Evolutionary conservation across 1,140 invertebrate genomes (phyloP).

Genomic region (Drosophila murphyi): DNA sequence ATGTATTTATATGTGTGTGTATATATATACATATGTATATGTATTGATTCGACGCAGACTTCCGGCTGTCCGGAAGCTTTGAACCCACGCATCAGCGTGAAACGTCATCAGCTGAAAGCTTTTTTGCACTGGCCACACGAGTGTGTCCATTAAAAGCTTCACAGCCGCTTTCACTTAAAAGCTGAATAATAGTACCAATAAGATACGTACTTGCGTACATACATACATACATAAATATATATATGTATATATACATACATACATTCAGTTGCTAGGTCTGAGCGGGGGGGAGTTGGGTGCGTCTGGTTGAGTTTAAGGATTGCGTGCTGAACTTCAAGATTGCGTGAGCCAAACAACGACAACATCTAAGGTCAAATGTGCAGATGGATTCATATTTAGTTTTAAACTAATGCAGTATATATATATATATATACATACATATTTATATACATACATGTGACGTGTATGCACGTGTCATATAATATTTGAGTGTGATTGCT

Average conservation of each 20-base stretch:
- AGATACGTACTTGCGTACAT: neutral
- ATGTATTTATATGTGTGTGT: neutral
- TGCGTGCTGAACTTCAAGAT: neutral
- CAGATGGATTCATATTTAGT: neutral
- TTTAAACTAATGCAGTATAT: neutral
- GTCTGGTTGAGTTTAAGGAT: neutral
- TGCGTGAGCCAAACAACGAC: neutral
- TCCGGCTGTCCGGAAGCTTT: constrained; percentile 5
- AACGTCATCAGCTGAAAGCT: constrained; percentile 20
- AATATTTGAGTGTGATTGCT: neutral
- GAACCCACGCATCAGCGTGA: neutral
- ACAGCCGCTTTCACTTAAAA: neutral
- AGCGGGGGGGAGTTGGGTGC: neutral
- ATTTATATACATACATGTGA: neutral
- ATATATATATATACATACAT: neutral
- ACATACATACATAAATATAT: too few species aligned
- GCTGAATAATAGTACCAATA: neutral
- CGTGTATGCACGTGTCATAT: neutral
- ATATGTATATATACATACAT: too few species aligned
- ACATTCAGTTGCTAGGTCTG: too few species aligned
- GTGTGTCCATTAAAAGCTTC: neutral
- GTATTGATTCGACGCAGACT: constrained; percentile 3
- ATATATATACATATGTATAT: neutral
- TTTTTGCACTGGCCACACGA: neutral
- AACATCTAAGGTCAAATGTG: neutral